phyloP scores from a whole-genome alignment of 2,888 invertebrate species.

The Hartigia nigra region DNA sequence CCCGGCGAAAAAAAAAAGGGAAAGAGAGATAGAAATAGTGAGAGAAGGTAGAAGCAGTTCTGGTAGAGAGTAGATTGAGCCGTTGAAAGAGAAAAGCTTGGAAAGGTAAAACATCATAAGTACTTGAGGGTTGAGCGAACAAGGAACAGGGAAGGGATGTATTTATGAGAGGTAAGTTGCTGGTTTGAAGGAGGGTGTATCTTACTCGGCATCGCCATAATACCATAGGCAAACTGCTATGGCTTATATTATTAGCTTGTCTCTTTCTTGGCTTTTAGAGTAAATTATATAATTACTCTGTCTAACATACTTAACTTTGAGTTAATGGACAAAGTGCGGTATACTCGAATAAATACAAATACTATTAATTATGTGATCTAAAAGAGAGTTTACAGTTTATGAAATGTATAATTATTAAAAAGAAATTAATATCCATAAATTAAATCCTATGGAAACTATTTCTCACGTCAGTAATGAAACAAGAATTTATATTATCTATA shows the following conservation, averaged over 20 bases:
- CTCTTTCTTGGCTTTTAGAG: conserved; percentile 19
- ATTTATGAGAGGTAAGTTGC: not conserved
- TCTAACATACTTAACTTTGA: not conserved
- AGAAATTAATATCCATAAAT: not conserved
- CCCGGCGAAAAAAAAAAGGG: not conserved
- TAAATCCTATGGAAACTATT: not conserved
- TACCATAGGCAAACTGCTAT: conserved; percentile 31
- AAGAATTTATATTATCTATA: not conserved
- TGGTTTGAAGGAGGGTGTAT: conserved; percentile 8
- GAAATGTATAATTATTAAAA: too few relatives aligned
- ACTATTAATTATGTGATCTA: not conserved
- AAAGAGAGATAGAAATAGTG: conserved; percentile 14
- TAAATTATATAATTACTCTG: not conserved
- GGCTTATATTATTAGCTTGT: conserved; percentile 32
- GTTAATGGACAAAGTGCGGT: not conserved
- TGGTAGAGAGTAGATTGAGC: conserved; percentile 6
- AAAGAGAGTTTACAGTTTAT: not conserved
- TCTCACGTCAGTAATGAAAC: not conserved
- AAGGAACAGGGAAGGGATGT: not conserved
- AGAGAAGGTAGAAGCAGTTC: too few relatives aligned
- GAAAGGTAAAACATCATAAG: conserved; percentile 28
- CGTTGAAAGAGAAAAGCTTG: not conserved
- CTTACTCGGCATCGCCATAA: conserved; percentile 29
- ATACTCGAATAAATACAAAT: not conserved
- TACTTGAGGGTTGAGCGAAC: conserved; percentile 8